Base-by-base conservation (phyloP, 2,797 vertebrate genomes). In the Thamnophis elegans region DNA sequence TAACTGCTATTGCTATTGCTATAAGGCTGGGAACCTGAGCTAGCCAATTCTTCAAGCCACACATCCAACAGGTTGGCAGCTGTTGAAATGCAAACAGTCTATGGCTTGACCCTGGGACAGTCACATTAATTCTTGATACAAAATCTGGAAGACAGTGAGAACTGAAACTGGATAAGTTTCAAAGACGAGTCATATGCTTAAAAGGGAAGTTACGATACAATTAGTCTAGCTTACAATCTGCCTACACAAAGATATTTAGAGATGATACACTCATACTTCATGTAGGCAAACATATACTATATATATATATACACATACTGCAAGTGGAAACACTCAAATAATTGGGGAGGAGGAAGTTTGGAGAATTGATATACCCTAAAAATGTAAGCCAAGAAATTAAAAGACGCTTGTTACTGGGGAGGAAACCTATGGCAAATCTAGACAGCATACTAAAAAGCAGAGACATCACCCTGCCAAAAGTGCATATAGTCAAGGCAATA, bases 51-150 rank as follows among this genome's bases (percentile, higher is more conserved):
- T 32, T 94, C 0, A 36, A 93, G 89, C 93, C 90, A 56, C 88
- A 89, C 53, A 32, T 18, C 18, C 28, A 12, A 65, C 28, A 55
- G 93, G 92, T 89, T 94, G 90, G 92, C 90, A 91, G 93, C 89
- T 4, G 0, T 88, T 11, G 0, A 95, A 94, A 93, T 0, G 0
- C 91, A 0, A 0, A 85, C 88, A 0, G 0, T 90, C 92, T 88
- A 4, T 93, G 95, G 0, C 0, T 88, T 88, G 68, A 20, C 92
- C 87, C 91, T 58, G 1, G 58, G 92, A 93, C 73, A 36, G 62
- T 22, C 68, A 73, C 25, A 25, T 16, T 53, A 88, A 58, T 28
- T 58, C 4, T 58, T 89, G 55, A 26, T 78, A 12, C 25, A 62
- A 85, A 89, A 85, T 28, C 87, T 89, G 73, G 87, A 89, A 89